phyloP scores from a whole-genome alignment of 2,797 vertebrate genomes.

The Hyperoplus lanceolatus region DNA sequence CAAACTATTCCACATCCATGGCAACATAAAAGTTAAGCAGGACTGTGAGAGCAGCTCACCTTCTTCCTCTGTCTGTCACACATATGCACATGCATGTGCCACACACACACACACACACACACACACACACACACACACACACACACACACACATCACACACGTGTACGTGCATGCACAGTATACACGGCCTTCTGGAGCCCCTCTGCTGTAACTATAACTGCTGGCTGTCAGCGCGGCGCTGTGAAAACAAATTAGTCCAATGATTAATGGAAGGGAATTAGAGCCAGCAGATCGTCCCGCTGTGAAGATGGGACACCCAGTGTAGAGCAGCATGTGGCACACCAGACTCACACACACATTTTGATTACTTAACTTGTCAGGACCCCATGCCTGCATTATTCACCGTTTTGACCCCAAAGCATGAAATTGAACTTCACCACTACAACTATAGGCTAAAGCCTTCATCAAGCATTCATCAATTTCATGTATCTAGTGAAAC shows the following conservation, averaged over 20 bases:
- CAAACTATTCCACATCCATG: neutral
- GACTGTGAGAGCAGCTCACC: neutral
- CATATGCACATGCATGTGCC: neutral
- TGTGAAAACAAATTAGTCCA: constrained; percentile 85
- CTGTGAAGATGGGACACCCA: constrained; percentile 75
- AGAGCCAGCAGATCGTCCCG: constrained; percentile 77
- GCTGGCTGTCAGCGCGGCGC: constrained; percentile 78
- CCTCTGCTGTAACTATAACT: constrained; percentile 74
- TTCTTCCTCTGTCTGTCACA: constrained; percentile 4
- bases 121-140: constrained; percentile 12
- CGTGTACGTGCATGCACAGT: constrained; percentile 13
- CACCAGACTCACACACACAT: constrained; percentile 10
- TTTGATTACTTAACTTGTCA: constrained; percentile 13
- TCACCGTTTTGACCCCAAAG: neutral
- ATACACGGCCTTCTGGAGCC: constrained; percentile 43
- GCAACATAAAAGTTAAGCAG: neutral
- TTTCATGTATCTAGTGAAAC: neutral
- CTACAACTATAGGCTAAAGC: neutral
- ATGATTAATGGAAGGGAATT: constrained; percentile 84
- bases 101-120: neutral
- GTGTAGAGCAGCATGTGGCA: constrained; percentile 56
- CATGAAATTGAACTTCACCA: neutral
- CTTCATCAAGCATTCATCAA: too few relatives aligned
- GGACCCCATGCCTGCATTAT: neutral
- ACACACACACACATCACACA: constrained; percentile 17